Base-by-base conservation (phyloP, 2,797 vertebrate species). In the Poeciliopsis infans region DNA sequence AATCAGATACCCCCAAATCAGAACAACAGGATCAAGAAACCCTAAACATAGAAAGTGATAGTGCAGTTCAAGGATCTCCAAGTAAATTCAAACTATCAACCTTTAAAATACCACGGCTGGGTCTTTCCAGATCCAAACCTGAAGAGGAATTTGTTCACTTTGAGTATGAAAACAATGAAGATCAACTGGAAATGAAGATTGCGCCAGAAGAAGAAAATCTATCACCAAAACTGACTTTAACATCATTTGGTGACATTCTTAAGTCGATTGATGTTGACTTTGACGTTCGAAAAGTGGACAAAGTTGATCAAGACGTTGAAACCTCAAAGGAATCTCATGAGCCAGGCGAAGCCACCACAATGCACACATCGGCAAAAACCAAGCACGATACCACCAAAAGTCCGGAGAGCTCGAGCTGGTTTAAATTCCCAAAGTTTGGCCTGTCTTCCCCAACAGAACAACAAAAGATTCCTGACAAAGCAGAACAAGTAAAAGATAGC, bases 391-490 rank as follows among this genome's bases (percentile, higher is more conserved):
- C 74, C 25, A 70, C 77, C 45, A 84, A 87, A 92, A 94, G 88
- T 85, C 91, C 89, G 10, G 97, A 97, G 88, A 97, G 90, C 92
- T 82, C 89, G 0, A 89, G 95, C 55, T 97, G 97, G 97, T 97
- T 98, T 88, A 96, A 93, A 79, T 95, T 98, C 80, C 97, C 97
- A 39, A 97, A 83, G 79, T 92, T 98, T 80, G 96, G 96, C 36
- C 94, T 96, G 84, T 96, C 97, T 16, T 96, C 97, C 43, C 95
- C 97, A 69, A 86, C 94, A 77, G 95, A 96, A 93, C 95, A 94
- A 72, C 74, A 79, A 13, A 93, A 93, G 59, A 84, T 5, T 64
- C 0, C 77, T 33, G 79, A 89, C 76, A 87, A 93, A 70, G 89
- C 87, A 1, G 78, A 87, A 11, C 76, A 73, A 4, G 80, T 84